These are phyloP conservation scores for Epizoanthus illoricatus DNA, from an alignment of 92 coral and sea anemone genomes.

Conservation along the genomic window DNA sequence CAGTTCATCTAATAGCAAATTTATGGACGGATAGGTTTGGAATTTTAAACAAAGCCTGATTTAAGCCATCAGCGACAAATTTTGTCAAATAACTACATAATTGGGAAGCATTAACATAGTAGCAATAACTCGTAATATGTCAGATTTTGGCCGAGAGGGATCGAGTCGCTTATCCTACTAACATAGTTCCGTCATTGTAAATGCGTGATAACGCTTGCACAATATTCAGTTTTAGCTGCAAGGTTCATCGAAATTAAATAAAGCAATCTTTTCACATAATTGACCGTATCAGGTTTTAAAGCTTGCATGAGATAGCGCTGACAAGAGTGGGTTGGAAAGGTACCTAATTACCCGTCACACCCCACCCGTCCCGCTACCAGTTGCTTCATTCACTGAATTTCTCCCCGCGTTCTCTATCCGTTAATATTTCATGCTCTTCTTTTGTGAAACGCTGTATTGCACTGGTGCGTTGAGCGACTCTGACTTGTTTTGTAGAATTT, in stretches of 20 bases:
- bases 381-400: constrained; percentile 10
- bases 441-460: background rate
- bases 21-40: too few relatives aligned
- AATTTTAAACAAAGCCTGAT: too few relatives aligned
- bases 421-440: constrained; percentile 12
- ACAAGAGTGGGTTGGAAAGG: background rate
- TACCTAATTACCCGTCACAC: constrained; percentile 4
- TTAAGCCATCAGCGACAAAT: too few relatives aligned
- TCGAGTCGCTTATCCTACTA: too few relatives aligned
- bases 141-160: too few relatives aligned
- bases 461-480: background rate
- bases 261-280: background rate
- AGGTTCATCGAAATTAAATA: background rate
- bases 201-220: background rate
- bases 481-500: too few relatives aligned
- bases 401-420: background rate
- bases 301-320: background rate
- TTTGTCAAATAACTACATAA: too few relatives aligned
- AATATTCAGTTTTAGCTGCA: too few relatives aligned
- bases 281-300: background rate
- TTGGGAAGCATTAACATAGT: too few relatives aligned
- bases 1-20: too few relatives aligned
- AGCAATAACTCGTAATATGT: too few relatives aligned
- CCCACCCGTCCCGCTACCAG: constrained; percentile 19
- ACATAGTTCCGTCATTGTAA: background rate